phyloP scores from a whole-genome alignment of 1,140 invertebrate genomes.

The Lethocerus indicus region DNA sequence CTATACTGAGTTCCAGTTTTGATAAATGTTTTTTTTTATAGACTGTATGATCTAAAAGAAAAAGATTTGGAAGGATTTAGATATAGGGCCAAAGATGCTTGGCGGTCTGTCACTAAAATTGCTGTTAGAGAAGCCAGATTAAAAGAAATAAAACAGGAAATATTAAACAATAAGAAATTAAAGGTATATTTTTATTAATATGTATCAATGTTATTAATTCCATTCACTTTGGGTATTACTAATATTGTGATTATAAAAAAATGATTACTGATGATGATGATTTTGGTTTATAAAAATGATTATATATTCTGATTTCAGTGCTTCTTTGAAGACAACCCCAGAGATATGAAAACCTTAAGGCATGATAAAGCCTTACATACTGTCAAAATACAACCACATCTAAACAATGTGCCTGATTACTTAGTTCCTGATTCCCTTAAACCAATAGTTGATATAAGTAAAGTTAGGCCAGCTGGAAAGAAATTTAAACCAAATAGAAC shows the following conservation, averaged over 20 bases:
- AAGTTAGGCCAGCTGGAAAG: too few relatives aligned
- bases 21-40: constrained; percentile 27
- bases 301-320: constrained; percentile 30
- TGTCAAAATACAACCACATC: constrained; percentile 64
- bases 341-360: constrained; percentile 70
- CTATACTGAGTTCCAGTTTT: not conserved
- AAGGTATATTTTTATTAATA: constrained; percentile 37
- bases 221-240: not conserved
- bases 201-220: not conserved
- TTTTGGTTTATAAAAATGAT: not conserved
- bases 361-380: constrained; percentile 87
- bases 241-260: not conserved
- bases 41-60: constrained; percentile 84
- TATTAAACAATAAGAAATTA: constrained; percentile 83
- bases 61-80: constrained; percentile 91
- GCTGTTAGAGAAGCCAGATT: constrained; percentile 84
- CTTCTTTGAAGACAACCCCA: constrained; percentile 91
- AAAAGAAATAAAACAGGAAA: constrained; percentile 90
- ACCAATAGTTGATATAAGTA: too few relatives aligned
- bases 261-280: too few relatives aligned
- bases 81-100: constrained; percentile 85
- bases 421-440: constrained; percentile 61
- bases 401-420: constrained; percentile 90
- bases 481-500: too few relatives aligned
- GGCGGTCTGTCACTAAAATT: constrained; percentile 80